A percentile compares a stretch with the other conserved stretches of the same genome.
Evolutionary conservation across 2,797 vertebrate genomes (phyloP).

Genomic region (Coccyzus lansbergi): DNA sequence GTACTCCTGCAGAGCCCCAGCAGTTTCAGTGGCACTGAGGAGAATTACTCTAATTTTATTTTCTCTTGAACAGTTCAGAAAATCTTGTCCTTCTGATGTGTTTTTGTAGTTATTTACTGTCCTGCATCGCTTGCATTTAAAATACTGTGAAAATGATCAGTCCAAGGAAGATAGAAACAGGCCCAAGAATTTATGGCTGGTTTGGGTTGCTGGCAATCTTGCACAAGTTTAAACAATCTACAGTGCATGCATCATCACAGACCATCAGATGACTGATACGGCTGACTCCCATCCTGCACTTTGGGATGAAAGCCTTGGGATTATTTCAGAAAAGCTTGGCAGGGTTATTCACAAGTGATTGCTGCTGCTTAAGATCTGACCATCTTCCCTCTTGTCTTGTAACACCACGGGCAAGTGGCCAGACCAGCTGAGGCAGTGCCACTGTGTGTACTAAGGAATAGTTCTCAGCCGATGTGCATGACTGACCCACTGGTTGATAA

Average conservation of each 20-base stretch:
- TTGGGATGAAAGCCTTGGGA: neutral
- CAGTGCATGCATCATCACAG: accelerated
- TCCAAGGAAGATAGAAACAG: neutral
- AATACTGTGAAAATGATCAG: neutral
- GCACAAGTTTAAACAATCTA: neutral
- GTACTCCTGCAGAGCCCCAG: no score
- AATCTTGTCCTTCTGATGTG: neutral
- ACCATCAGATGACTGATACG: neutral
- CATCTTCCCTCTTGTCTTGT: neutral
- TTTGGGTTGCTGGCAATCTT: neutral
- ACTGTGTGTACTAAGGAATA: neutral
- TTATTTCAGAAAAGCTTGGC: neutral
- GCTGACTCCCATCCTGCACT: neutral
- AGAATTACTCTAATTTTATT: accelerated
- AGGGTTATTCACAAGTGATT: neutral
- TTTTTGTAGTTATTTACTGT: neutral
- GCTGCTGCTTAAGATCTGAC: neutral
- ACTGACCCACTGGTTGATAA: neutral
- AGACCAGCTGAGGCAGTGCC: neutral
- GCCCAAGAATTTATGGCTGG: neutral
- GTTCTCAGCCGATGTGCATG: neutral
- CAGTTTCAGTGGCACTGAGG: neutral
- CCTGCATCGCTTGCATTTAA: neutral
- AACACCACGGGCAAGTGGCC: neutral
- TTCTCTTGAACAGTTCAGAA: neutral